Evolutionary conservation across 2,797 vertebrate species (phyloP), one percentile per base, ranked within the genome.

Genomic region (Etheostoma perlongum): DNA sequence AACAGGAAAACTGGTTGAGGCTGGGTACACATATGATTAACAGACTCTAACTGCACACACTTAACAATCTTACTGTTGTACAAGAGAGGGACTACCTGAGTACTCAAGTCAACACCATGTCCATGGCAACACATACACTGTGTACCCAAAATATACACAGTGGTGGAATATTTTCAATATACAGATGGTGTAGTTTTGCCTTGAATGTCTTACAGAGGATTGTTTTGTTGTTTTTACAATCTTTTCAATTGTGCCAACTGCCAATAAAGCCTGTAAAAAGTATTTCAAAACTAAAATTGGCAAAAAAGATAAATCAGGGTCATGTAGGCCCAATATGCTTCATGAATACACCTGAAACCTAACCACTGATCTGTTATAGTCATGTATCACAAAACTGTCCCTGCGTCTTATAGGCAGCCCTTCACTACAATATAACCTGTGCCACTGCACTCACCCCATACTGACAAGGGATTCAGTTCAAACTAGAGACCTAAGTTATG

Each of bases 51-150:
- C 33, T 51, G 59, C 5, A 75, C 33, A 59, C 51, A 65, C n/a
- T 79, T 77, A 63, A 60, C 15, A 77, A 23, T 19, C 11, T 21
- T 42, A 23, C 40, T 62, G 66, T 49, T 48, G 42, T 47, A 58
- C 7, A 67, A 14, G 48, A 57, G 7, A 13, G 1, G 14, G 8
- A 49, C 49, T 40, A 70, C 30, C 33, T 6, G 8, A 46, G 23
- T 15, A 25, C 44, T 51, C 21, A 27, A 5, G 15, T n/a, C 23
- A 58, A 59, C 36, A 59, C 5, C 15, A 18, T 10, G 8, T 0
- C 0, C 25, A 7, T 30, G 52, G 53, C 11, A 52, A 65, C 2
- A 59, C n/a, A 46, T 8, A 19, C 2, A 5, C 42, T 10, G 7
- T 40, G 12, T 40, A 63, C 44, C 4, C 36, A 58, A 55, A 53